phyloP scores from a whole-genome alignment of 1,140 invertebrate genomes.

The Wasmannia auropunctata region DNA sequence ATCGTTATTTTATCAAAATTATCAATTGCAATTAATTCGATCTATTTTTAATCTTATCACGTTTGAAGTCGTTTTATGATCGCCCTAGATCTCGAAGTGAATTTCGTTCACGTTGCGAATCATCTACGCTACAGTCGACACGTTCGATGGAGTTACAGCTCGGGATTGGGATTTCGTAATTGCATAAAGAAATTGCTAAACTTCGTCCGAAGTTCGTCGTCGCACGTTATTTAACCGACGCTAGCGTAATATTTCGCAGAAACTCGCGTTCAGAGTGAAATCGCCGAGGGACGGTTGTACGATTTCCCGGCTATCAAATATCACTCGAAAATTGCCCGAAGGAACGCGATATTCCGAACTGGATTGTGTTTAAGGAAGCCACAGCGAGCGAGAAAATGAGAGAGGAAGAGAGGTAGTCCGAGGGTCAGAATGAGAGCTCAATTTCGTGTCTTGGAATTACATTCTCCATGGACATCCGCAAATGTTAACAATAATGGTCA shows the following conservation, averaged over 20 bases:
- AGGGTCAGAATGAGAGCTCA: background rate
- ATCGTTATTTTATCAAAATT: too few relatives aligned
- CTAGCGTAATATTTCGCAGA: constrained; percentile 61
- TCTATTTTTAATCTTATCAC: background rate
- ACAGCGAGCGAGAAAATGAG: constrained; percentile 34
- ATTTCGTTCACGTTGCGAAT: background rate
- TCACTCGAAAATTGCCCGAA: constrained; percentile 67
- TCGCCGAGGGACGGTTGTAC: constrained; percentile 44
- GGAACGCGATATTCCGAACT: constrained; percentile 67
- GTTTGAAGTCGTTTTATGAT: background rate
- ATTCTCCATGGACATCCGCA: background rate
- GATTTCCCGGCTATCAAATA: constrained; percentile 71
- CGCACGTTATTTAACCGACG: constrained; percentile 49
- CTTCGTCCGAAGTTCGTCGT: constrained; percentile 15
- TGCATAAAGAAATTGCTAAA: constrained; percentile 42
- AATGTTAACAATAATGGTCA: background rate
- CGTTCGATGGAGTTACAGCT: background rate
- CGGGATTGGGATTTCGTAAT: background rate
- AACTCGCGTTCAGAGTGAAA: constrained; percentile 34
- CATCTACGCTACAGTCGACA: background rate
- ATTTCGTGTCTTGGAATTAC: constrained; percentile 12
- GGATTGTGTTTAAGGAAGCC: constrained; percentile 60
- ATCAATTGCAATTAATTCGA: background rate
- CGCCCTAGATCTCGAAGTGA: constrained; percentile 10
- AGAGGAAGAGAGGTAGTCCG: background rate